Percentiles rank a stretch among this genome's conserved stretches.
These are phyloP conservation scores for Ciconia nigra DNA, from an alignment of 2,797 vertebrate genomes.

Conservation along the genomic window DNA sequence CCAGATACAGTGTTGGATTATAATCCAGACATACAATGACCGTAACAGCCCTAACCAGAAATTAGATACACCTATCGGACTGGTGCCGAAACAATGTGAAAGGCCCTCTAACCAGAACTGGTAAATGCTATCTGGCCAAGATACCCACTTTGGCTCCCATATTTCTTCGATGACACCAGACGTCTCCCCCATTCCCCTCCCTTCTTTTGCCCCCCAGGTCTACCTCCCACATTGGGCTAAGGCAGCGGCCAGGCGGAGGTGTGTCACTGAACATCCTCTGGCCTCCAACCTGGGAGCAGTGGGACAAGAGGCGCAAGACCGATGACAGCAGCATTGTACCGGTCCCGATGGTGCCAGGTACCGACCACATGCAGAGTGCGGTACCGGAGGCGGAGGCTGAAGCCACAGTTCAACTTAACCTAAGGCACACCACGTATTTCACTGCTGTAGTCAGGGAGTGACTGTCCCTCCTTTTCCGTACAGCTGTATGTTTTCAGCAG, in stretches of 20 bases:
- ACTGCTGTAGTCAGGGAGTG: background rate
- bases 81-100: background rate
- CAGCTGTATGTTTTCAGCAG: background rate
- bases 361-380: rapidly evolving
- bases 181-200: background rate
- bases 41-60: background rate
- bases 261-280: background rate
- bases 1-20: slow-evolving; percentile 15
- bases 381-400: background rate
- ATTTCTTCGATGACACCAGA: background rate
- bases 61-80: slow-evolving; percentile 7
- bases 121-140: background rate
- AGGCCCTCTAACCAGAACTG: background rate
- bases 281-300: background rate
- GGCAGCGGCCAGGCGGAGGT: background rate
- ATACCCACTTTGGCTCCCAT: background rate
- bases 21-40: background rate
- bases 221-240: background rate
- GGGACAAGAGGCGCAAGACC: background rate
- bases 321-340: background rate
- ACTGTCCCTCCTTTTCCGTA: background rate
- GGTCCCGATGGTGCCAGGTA: background rate
- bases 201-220: background rate
- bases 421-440: background rate
- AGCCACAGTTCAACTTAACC: background rate